Percentiles rank a stretch among this genome's conserved stretches.
Evolutionary conservation across 2,797 vertebrate genomes (phyloP).

Genomic region (Distichodus sexfasciatus): DNA sequence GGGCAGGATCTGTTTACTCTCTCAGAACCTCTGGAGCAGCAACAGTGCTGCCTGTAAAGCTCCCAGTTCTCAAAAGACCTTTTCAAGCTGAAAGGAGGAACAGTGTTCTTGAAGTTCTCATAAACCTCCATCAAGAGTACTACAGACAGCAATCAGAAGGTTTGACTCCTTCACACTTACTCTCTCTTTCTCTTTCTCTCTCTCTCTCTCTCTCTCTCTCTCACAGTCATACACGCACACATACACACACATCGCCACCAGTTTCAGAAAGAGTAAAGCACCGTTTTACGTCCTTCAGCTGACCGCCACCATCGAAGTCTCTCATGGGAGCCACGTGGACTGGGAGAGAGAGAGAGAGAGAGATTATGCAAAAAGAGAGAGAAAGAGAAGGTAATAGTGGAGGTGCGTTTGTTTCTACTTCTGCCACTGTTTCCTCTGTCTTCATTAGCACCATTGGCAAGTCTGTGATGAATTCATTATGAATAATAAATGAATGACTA

Average conservation of each 20-base stretch:
- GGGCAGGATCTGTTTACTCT: background rate
- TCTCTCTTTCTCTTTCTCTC: background rate
- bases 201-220: background rate
- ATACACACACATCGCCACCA: conserved; percentile 13
- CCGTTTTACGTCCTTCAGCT: conserved; percentile 55
- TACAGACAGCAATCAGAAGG: background rate
- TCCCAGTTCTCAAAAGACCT: background rate
- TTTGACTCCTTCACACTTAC: no score
- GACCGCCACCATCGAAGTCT: conserved; percentile 27
- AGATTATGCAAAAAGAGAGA: background rate
- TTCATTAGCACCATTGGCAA: no score
- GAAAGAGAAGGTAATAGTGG: background rate
- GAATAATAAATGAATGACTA: no score
- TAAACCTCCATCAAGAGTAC: conserved; percentile 8
- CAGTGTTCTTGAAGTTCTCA: background rate
- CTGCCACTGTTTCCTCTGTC: no score
- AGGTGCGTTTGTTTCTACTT: no score
- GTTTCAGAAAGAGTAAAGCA: conserved; percentile 8
- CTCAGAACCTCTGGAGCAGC: background rate
- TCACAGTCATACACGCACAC: background rate
- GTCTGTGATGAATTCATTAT: no score
- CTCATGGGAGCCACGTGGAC: conserved; percentile 47
- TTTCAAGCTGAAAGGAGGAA: background rate
- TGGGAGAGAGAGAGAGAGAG: conserved; percentile 1
- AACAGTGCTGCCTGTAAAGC: background rate